Percentiles rank a stretch among this genome's conserved stretches.
Conservation (phyloP, 2,888 invertebrate genomes). For the Oasisia sp. region DNA sequence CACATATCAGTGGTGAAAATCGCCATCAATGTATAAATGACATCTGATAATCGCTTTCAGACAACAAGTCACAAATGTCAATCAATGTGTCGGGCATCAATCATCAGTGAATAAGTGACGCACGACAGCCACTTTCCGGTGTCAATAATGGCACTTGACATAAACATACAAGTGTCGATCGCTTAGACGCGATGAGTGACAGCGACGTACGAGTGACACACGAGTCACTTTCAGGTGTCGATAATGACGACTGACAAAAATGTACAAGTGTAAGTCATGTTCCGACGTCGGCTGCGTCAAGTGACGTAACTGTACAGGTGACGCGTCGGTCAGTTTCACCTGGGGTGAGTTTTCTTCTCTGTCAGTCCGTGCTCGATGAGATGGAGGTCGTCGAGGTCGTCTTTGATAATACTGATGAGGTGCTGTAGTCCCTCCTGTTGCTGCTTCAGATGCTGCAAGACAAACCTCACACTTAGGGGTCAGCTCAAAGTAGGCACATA, state of each 20-base stretch:
- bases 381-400: conserved; percentile 79
- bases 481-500: neutral
- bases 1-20: neutral
- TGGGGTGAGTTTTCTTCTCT: neutral
- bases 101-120: neutral
- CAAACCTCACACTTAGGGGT: neutral
- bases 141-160: too few species aligned
- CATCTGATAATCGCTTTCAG: neutral
- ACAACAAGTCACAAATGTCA: neutral
- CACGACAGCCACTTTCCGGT: neutral
- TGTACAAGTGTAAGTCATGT: too few species aligned
- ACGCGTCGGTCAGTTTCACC: neutral
- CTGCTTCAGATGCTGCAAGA: conserved; percentile 78
- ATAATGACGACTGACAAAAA: too few species aligned
- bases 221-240: too few species aligned
- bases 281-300: too few species aligned
- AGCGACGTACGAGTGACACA: too few species aligned
- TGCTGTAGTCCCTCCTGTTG: conserved; percentile 91
- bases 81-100: neutral
- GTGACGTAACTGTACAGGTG: too few species aligned
- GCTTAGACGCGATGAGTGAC: too few species aligned
- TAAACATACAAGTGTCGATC: neutral
- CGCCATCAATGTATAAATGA: neutral
- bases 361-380: conserved; percentile 50
- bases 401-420: conserved; percentile 83